phyloP scores from a whole-genome alignment of 2,113 vertebrate species.

The Pluvialis apricaria region DNA sequence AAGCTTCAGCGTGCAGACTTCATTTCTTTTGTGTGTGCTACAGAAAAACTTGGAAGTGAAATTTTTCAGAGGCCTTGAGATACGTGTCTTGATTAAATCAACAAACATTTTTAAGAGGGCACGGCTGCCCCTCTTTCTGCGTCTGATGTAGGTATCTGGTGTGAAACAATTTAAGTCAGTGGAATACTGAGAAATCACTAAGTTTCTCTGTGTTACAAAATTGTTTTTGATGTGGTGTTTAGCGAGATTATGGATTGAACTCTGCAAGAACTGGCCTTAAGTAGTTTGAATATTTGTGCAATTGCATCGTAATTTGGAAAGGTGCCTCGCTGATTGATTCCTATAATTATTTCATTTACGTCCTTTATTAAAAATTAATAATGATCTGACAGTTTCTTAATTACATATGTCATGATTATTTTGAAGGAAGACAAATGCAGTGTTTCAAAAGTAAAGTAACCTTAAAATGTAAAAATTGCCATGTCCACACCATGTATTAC shows the following conservation, averaged over 20 bases:
- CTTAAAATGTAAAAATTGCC: conserved; percentile 42
- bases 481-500: neutral
- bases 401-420: conserved; percentile 78
- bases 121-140: neutral
- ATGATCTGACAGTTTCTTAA: conserved; percentile 80
- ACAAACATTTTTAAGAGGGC: conserved; percentile 48
- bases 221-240: conserved; percentile 39
- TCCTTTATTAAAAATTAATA: conserved; percentile 84
- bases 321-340: conserved; percentile 80
- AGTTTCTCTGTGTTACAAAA: neutral
- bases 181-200: neutral
- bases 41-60: neutral
- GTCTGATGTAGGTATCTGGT: neutral
- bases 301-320: conserved; percentile 73
- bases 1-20: conserved; percentile 16
- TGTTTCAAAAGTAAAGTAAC: conserved; percentile 67
- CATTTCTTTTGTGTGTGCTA: neutral
- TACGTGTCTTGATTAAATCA: conserved; percentile 11
- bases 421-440: conserved; percentile 71
- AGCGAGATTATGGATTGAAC: neutral
- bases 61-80: conserved; percentile 9
- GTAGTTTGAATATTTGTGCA: conserved; percentile 75
- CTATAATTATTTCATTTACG: conserved; percentile 82
- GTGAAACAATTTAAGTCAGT: neutral
- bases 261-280: conserved; percentile 49